Conservation (phyloP, 2,888 invertebrate genomes). For the Steromphala cineraria region DNA sequence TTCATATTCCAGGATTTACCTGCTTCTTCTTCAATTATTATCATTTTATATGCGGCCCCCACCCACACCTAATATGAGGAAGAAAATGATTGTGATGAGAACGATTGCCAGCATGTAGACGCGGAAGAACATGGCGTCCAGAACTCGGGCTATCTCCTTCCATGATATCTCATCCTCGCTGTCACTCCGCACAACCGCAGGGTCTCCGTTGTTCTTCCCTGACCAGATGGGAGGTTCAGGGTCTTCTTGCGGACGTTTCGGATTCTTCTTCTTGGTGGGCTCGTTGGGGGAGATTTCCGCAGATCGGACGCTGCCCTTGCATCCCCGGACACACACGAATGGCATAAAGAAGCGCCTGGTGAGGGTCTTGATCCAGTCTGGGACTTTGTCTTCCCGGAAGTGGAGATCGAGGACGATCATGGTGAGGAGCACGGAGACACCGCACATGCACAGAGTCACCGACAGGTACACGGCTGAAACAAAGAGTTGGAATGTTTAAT, state of each 20-base stretch:
- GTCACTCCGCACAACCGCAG: background rate
- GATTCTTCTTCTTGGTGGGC: background rate
- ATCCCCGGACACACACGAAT: constrained; percentile 9
- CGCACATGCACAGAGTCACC: background rate
- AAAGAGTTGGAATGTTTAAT: background rate
- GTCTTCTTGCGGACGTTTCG: background rate
- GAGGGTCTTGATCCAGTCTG: constrained; percentile 52
- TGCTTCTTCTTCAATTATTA: too few relatives aligned
- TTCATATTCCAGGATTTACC: too few relatives aligned
- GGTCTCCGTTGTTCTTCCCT: background rate
- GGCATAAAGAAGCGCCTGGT: constrained; percentile 41
- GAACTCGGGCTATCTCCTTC: constrained; percentile 10
- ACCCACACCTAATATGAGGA: background rate
- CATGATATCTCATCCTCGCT: constrained; percentile 1
- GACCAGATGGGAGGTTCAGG: background rate
- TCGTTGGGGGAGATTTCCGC: background rate
- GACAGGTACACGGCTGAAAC: constrained; percentile 23
- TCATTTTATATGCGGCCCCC: background rate
- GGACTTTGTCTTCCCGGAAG: constrained; percentile 8
- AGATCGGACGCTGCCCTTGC: background rate
- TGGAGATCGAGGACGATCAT: constrained; percentile 11
- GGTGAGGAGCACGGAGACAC: constrained; percentile 10
- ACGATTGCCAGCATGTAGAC: constrained; percentile 6
- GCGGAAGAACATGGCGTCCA: constrained; percentile 22
- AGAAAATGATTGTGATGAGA: background rate